Base-by-base conservation (phyloP, 2,797 vertebrate genomes). In the Cynopterus sphinx region DNA sequence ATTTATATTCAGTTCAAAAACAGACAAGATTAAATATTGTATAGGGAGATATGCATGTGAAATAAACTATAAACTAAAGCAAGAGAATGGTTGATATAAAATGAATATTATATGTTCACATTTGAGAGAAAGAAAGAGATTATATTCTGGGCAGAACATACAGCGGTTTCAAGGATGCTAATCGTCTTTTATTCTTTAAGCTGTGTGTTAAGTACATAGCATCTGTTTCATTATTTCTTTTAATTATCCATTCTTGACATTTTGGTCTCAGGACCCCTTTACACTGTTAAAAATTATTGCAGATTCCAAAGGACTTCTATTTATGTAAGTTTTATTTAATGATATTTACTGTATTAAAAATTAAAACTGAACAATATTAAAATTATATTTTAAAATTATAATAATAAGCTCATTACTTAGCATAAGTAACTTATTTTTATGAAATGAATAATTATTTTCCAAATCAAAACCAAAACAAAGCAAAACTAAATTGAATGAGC, bases 21-120 rank as follows among this genome's bases (percentile, higher is more conserved):
- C 2, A 75, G 36, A 22, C 19, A 96, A 91, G 92, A 77, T 96
- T 94, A 90, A 85, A n/a, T 65, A 41, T 63, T 24, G 12, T 33
- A 36, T 1, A 67, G 70, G 46, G 39, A 91, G 36, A 95, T 51
- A 55, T 21, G 12, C 21, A 39, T 41, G 36, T 88, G 51, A 86
- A 36, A 49, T 82, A 92, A 86, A 68, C 22, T 81, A 15, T 33
- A 53, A 91, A 87, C 24, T 31, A 87, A 93, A 95, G 15, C 49
- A 65, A 73, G 63, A 81, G 41, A 83, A 73, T 51, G 9, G 9
- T 67, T 79, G 85, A 55, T 93, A 57, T 82, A 86, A 85, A 70
- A 82, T 83, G 49, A 90, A 59, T 85, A 6, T 73, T 46, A 61
- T 71, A 70, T 49, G 16, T 31, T 94, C 26, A 90, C 4, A 71